Evolutionary conservation across 2,888 invertebrate genomes (phyloP), one percentile per base, ranked within the genome.

Genomic region (Operophtera brumata): DNA sequence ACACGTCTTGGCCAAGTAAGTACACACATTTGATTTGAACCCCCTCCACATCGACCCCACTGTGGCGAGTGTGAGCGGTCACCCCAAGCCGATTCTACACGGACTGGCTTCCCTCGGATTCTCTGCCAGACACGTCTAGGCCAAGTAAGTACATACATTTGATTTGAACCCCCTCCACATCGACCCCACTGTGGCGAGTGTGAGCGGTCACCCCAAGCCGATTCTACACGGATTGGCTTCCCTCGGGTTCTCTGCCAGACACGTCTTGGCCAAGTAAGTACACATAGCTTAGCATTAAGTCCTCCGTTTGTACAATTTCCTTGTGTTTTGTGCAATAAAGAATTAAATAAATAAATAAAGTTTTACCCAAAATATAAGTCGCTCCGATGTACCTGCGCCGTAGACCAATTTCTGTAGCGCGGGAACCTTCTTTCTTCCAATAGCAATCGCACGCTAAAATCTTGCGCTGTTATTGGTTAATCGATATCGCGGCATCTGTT

Each of bases 201-300:
- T 28, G 28, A 28, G 94, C 62, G 98, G 99, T 25, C 96, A 95
- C 81, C 87, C 94, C 36, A 91, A 89, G 62, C 99, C 99, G 0
- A 99, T 99, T 77, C 91, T 99, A 13, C 99, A 99, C 78, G 99
- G 99, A 2, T 88, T 99, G 47, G 97, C 97, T 64, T 94, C 97
- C 0, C 93, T 96, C 55, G 98, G 98, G 30, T 95, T 95, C 80
- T 93, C 97, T 1, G 92, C 93, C 0, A 92, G 97, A 69, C 94
- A 97, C 72, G 89, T 94, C 11, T 62, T 91, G 34, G 77, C 79
- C 70, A 84, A 85, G 91, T 91, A 59, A 82, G 84, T 47, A 39
- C 20, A 20, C 10, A n/a, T n/a, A n/a, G n/a, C n/a, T n/a, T n/a
- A n/a, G n/a, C n/a, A n/a, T n/a, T n/a, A n/a, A n/a, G n/a, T n/a